phyloP scores from a whole-genome alignment of 2,797 vertebrate genomes.

The Sebastolobus altivelis region DNA sequence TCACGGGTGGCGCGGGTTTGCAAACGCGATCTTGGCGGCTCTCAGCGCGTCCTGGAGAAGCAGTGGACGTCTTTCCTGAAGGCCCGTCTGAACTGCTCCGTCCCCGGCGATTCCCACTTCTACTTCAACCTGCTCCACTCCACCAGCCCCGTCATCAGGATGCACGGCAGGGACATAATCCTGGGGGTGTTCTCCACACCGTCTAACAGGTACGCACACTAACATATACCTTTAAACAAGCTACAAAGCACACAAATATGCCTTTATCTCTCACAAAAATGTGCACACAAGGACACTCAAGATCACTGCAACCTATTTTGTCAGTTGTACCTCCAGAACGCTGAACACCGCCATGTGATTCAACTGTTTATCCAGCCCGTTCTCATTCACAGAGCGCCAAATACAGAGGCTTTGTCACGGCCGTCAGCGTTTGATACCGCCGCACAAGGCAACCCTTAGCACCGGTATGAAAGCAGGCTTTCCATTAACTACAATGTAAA shows the following conservation, averaged over 20 bases:
- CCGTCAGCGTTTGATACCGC: no score
- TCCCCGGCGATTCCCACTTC: conserved; percentile 95
- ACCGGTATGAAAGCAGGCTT: no score
- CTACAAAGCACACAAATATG: neutral
- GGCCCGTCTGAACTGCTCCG: conserved; percentile 95
- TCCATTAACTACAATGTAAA: no score
- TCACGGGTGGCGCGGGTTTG: conserved; percentile 94
- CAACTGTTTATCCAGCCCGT: neutral
- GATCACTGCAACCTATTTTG: neutral
- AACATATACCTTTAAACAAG: neutral
- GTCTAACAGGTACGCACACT: conserved; percentile 89
- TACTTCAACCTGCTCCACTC: conserved; percentile 98
- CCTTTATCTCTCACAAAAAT: neutral
- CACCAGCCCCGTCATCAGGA: conserved; percentile 91
- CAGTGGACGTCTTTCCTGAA: conserved; percentile 98
- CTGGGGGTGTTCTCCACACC: conserved; percentile 96
- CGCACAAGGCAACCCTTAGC: no score
- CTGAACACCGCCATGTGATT: neutral
- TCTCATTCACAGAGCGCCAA: no score
- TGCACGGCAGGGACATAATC: conserved; percentile 91
- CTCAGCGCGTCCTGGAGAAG: conserved; percentile 94
- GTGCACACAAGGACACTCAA: neutral
- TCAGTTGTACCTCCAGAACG: neutral
- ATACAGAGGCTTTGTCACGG: no score
- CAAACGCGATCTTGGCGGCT: conserved; percentile 93